Conservation (phyloP, 2,113 vertebrate genomes). For the Peromyscus polionotus region DNA sequence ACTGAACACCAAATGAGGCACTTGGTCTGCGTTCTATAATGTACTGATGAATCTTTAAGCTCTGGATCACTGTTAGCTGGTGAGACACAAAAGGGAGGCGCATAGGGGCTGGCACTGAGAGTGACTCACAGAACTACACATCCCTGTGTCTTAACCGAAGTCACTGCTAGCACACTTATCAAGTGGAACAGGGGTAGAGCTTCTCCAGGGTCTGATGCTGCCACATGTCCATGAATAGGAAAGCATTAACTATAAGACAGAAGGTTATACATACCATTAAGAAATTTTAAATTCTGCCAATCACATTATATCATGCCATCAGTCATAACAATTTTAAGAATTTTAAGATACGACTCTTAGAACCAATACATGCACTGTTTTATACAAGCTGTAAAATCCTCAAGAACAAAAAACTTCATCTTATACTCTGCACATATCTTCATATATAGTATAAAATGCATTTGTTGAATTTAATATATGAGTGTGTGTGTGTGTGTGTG, state of each 20-base stretch:
- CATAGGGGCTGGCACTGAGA: not conserved
- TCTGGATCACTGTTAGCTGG: conserved; percentile 21
- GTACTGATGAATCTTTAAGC: conserved; percentile 30
- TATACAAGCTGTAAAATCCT: conserved; percentile 19
- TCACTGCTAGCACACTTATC: not conserved
- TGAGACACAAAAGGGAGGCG: not conserved
- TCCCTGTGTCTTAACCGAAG: not conserved
- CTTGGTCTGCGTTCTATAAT: not conserved
- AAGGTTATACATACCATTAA: not conserved
- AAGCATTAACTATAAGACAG: not conserved
- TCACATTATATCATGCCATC: not conserved
- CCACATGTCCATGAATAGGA: not conserved
- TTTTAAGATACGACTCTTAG: not conserved
- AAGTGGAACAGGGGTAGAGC: not conserved
- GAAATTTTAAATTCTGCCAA: conserved; percentile 9
- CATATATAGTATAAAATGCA: not conserved
- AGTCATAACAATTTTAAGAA: conserved; percentile 29
- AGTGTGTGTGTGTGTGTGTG: not conserved
- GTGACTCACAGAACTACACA: not conserved
- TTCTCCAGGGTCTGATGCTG: not conserved
- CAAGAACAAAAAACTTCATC: conserved; percentile 22
- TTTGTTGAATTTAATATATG: conserved; percentile 12
- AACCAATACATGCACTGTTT: not conserved
- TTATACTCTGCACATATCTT: not conserved
- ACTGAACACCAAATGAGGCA: not conserved